Evolutionary conservation across 2,888 invertebrate species (phyloP), one percentile per base, ranked within the genome.

Genomic region (Pristionchus maxplancki): DNA sequence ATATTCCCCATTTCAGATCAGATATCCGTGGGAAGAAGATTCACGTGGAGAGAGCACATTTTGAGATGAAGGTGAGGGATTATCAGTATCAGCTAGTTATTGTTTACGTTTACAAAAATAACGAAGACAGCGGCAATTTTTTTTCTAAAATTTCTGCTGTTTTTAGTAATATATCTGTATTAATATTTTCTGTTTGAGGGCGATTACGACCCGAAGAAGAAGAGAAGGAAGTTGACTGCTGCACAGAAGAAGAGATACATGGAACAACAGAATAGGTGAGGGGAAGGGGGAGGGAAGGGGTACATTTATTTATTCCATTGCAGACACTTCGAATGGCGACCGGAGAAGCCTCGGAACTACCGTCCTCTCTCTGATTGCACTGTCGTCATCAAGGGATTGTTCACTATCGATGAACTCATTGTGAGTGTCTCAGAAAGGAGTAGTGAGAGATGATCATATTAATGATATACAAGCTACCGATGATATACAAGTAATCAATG

Each of bases 361-460:
- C 96, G 98, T 86, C 96, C 97, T 0, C 97, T 97, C 95, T 97
- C 97, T 95, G 99, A 99, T 95, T 96, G 97, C 94, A 96, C 97
- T 85, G 98, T 99, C 0, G 97, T 99, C 84, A 96, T 99, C 17
- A 98, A 97, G 95, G 98, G 99, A 95, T 96, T 98, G 88, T 99
- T 99, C 95, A 96, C 97, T 89, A 97, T 97, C 0, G 96, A 96
- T 90, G 96, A 97, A 93, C 98, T 99, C 95, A 97, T 98, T 90
- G 96, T 95, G 89, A 91, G 92, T 91, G 8, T n/a, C n/a, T n/a
- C n/a, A n/a, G n/a, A n/a, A n/a, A n/a, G n/a, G n/a, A n/a, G n/a
- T n/a, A n/a, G n/a, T n/a, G n/a, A n/a, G n/a, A n/a, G n/a, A n/a
- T n/a, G n/a, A n/a, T n/a, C n/a, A n/a, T n/a, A n/a, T n/a, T n/a